Conservation (phyloP, 2,888 invertebrate genomes). For the Drymonia ruficornis region DNA sequence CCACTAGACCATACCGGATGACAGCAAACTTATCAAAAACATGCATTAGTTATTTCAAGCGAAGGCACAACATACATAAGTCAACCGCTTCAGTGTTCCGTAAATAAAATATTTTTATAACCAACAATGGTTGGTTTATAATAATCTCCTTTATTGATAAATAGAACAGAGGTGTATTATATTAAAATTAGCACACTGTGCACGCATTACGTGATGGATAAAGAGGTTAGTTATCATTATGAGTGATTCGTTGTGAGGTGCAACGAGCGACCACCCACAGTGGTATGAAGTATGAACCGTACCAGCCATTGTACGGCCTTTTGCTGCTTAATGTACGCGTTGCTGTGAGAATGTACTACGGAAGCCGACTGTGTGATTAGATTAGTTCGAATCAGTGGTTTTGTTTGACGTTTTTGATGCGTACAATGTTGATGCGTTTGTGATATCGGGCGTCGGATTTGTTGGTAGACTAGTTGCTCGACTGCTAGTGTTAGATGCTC, state of each 20-base stretch:
- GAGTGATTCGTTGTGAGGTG: conserved; percentile 65
- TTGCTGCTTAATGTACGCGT: conserved; percentile 40
- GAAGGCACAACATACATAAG: not conserved
- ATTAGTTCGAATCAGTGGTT: conserved; percentile 66
- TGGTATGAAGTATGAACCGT: conserved; percentile 39
- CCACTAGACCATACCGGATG: conserved; percentile 86
- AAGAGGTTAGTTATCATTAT: conserved; percentile 49
- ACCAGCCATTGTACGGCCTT: conserved; percentile 51
- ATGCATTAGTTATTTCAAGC: not conserved
- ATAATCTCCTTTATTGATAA: conserved; percentile 30
- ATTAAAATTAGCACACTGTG: conserved; percentile 45
- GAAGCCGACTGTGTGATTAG: conserved; percentile 61
- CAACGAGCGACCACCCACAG: conserved; percentile 62
- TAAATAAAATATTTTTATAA: conserved; percentile 27
- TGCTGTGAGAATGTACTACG: conserved; percentile 55
- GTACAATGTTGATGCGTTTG: conserved; percentile 26
- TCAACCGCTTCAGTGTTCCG: not conserved
- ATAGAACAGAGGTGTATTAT: conserved; percentile 35
- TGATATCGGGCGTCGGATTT: conserved; percentile 25
- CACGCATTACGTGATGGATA: conserved; percentile 40
- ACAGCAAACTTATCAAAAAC: conserved; percentile 8
- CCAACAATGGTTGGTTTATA: conserved; percentile 22
- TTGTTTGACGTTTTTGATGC: conserved; percentile 54
- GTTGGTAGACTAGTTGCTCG: conserved; percentile 13
- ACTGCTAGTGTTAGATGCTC: not conserved